phyloP scores from a whole-genome alignment of 2,113 vertebrate species.

The Cheirogaleus medius region DNA sequence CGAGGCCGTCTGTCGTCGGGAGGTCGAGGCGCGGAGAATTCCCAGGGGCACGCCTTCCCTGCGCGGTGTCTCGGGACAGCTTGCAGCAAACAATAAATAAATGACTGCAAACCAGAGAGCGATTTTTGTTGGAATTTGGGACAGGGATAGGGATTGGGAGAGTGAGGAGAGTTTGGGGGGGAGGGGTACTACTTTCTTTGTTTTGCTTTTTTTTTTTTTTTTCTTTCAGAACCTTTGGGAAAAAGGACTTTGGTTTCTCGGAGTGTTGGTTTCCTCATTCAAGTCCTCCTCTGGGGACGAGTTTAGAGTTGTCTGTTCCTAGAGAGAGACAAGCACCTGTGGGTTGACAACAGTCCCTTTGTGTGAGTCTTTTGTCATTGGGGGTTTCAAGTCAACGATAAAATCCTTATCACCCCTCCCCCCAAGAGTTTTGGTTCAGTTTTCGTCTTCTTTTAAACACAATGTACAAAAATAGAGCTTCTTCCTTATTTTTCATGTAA shows the following conservation, averaged over 20 bases:
- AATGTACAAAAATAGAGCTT: conserved; percentile 92
- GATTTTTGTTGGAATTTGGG: conserved; percentile 78
- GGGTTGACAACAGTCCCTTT: conserved; percentile 83
- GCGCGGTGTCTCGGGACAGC: conserved; percentile 80
- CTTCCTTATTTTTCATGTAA: conserved; percentile 91
- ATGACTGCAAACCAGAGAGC: conserved; percentile 85
- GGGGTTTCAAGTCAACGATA: conserved; percentile 86
- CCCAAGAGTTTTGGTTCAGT: conserved; percentile 85
- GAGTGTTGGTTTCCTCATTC: conserved; percentile 64
- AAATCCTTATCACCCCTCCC: conserved; percentile 83
- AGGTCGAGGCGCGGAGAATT: conserved; percentile 83
- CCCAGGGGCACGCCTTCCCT: conserved; percentile 81
- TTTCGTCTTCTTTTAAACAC: conserved; percentile 87
- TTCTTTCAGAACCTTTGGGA: conserved; percentile 84
- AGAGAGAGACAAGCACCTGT: conserved; percentile 85
- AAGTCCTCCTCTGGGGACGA: conserved; percentile 81
- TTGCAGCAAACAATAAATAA: conserved; percentile 86
- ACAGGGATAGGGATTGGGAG: background rate
- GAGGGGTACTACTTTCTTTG: conserved; percentile 37
- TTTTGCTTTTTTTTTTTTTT: background rate
- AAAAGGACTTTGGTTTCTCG: conserved; percentile 85
- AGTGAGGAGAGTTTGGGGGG: background rate
- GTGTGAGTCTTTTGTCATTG: conserved; percentile 78
- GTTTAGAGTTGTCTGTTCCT: conserved; percentile 82
- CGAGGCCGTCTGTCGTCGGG: conserved; percentile 86